Evolutionary conservation across 35 echinoderm and acorn worm genomes (phyloP), one percentile per base, ranked within the genome.

Genomic region (Acanthaster planci): DNA sequence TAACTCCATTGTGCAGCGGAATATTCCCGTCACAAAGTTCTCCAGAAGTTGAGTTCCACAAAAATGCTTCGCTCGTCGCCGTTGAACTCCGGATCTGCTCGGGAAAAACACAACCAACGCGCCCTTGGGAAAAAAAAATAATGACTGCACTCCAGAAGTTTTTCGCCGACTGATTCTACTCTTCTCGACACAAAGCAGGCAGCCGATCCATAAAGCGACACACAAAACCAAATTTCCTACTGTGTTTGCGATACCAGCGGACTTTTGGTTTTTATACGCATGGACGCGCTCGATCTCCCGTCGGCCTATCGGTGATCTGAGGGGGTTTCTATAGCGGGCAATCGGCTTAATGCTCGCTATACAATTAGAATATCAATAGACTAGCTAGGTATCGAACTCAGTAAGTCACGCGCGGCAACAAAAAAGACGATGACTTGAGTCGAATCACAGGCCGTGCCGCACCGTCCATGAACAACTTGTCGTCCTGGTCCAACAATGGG

Each of bases 181-280:
- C 57, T 60, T 21, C 27, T 26, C 26, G 42, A 10, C 26, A 72
- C 64, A 72, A 72, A 72, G 64, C 64, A 19, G 21, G 34, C 26
- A 26, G 64, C 64, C 64, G 23, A 72, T 72, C 64, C 34, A 72
- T 72, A 72, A 72, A 72, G 64, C 64, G 42, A 12, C 42, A 47
- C 42, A 47, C 4, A 72, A 72, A 72, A 72, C 34, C 42, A 47
- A 47, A 29, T 72, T 72, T 10, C 34, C 64, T 26, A 31, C 21
- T 72, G 64, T 72, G 64, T 72, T 18, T 72, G 64, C 9, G 64
- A 34, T 31, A 15, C 64, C 64, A 29, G 34, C 30, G 64, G 64
- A 72, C 64, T 72, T 72, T 31, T 31, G 64, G 64, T 72, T 72
- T 72, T 72, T 72, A 72, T 72, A 72, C 34, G 64, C 26, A 31